Evolutionary conservation across 1,140 invertebrate genomes (phyloP).

Genomic region (Drosophila dunni): DNA sequence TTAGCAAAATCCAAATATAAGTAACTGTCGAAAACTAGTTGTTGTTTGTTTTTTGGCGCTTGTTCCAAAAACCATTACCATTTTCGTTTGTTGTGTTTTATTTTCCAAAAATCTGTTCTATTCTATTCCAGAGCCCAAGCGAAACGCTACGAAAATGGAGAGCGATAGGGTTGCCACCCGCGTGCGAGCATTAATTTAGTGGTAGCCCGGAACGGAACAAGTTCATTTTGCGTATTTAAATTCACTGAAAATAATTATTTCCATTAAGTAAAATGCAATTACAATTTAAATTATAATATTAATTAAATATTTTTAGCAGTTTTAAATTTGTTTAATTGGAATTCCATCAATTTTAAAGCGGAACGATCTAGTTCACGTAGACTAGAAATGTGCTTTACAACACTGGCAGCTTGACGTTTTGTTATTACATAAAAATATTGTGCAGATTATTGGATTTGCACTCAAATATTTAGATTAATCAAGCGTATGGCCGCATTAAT

Average conservation of each 20-base stretch:
- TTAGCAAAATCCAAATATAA: not conserved
- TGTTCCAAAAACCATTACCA: slow-evolving; percentile 55
- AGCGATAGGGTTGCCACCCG: slow-evolving; percentile 29
- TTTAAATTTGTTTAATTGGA: not conserved
- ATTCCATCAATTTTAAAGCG: not conserved
- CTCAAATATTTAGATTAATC: slow-evolving; percentile 46
- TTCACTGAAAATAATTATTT: not conserved
- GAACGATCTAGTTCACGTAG: slow-evolving; percentile 26
- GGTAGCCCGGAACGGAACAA: not conserved
- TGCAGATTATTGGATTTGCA: slow-evolving; percentile 54
- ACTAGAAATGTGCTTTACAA: slow-evolving; percentile 3
- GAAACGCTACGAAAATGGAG: slow-evolving; percentile 52
- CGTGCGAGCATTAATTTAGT: not conserved
- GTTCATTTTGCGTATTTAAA: not conserved
- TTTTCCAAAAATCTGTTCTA: slow-evolving; percentile 55
- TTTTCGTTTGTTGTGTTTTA: slow-evolving; percentile 56
- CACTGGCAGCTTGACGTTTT: slow-evolving; percentile 65
- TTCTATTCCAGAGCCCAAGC: slow-evolving; percentile 47
- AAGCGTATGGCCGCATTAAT: slow-evolving; percentile 78
- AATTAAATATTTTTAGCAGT: not conserved
- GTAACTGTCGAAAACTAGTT: not conserved
- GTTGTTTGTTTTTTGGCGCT: slow-evolving; percentile 42
- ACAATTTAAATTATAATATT: not conserved
- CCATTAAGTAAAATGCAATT: not conserved
- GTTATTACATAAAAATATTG: slow-evolving; percentile 80